A percentile compares a stretch with the other conserved stretches of the same genome.
Evolutionary conservation across 2,888 invertebrate genomes (phyloP).

Genomic region (Agrilus mali): DNA sequence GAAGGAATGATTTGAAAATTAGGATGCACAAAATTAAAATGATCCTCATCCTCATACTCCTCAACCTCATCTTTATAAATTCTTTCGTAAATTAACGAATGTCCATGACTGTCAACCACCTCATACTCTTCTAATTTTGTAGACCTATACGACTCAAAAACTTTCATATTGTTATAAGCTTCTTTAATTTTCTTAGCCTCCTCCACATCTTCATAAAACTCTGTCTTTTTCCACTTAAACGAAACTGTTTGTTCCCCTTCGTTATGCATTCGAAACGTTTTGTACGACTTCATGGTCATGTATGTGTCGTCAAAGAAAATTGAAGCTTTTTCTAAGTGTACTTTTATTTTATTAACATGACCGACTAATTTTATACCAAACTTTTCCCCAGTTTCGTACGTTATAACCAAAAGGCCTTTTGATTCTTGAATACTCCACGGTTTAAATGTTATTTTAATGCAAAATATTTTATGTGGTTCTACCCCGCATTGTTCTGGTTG

Average conservation of each 20-base stretch:
- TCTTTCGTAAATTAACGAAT: constrained; percentile 30
- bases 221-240: constrained; percentile 45
- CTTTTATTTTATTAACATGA: constrained; percentile 34
- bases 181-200: constrained; percentile 17
- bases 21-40: constrained; percentile 25
- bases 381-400: constrained; percentile 39
- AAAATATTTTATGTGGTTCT: constrained; percentile 35
- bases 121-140: constrained; percentile 21
- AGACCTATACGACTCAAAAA: constrained; percentile 20
- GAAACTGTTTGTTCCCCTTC: constrained; percentile 40
- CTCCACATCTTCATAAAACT: constrained; percentile 33
- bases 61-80: constrained; percentile 32
- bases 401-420: constrained; percentile 27
- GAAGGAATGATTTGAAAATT: constrained; percentile 40
- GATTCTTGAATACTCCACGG: constrained; percentile 36
- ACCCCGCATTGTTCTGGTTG: constrained; percentile 40
- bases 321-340: constrained; percentile 38
- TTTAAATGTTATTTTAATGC: constrained; percentile 39
- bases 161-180: constrained; percentile 19
- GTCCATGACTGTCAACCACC: constrained; percentile 23
- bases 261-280: constrained; percentile 40
- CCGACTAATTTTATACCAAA: constrained; percentile 36
- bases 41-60: constrained; percentile 21
- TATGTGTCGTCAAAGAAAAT: constrained; percentile 45
- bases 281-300: constrained; percentile 41